Evolutionary conservation across 2,797 vertebrate genomes (phyloP).

Genomic region (Poeciliopsis paucimaculata): DNA sequence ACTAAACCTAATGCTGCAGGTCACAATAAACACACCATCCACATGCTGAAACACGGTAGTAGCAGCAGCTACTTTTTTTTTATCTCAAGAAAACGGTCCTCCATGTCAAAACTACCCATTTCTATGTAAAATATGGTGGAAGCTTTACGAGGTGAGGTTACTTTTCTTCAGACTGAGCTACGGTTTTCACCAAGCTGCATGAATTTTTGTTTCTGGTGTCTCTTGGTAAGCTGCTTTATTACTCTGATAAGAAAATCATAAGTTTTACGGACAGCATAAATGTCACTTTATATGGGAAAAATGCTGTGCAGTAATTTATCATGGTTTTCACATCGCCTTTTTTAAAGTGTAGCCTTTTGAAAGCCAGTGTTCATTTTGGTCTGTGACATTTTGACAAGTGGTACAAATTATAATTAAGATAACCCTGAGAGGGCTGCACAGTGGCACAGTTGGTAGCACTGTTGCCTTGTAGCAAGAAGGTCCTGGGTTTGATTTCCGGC

Average conservation of each 20-base stretch:
- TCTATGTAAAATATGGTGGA: background rate
- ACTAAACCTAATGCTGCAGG: background rate
- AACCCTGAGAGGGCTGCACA: too few species aligned
- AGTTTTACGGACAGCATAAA: background rate
- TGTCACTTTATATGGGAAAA: background rate
- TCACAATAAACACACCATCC: background rate
- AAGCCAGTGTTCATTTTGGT: background rate
- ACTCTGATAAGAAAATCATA: background rate
- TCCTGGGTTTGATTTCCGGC: too few species aligned
- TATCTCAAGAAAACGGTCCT: background rate
- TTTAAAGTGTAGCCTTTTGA: background rate
- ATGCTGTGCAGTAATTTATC: background rate
- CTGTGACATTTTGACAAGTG: background rate
- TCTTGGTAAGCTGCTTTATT: background rate
- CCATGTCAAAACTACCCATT: background rate
- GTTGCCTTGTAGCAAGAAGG: too few species aligned
- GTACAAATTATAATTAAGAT: background rate
- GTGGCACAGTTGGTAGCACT: too few species aligned
- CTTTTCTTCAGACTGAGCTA: background rate
- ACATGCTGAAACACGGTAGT: background rate
- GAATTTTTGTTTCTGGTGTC: background rate
- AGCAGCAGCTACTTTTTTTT: background rate
- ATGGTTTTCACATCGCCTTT: background rate
- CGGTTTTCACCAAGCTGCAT: background rate
- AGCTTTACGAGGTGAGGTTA: background rate